Conservation (phyloP, 1,140 invertebrate genomes). For the Mizuhopecten yessoensis region DNA sequence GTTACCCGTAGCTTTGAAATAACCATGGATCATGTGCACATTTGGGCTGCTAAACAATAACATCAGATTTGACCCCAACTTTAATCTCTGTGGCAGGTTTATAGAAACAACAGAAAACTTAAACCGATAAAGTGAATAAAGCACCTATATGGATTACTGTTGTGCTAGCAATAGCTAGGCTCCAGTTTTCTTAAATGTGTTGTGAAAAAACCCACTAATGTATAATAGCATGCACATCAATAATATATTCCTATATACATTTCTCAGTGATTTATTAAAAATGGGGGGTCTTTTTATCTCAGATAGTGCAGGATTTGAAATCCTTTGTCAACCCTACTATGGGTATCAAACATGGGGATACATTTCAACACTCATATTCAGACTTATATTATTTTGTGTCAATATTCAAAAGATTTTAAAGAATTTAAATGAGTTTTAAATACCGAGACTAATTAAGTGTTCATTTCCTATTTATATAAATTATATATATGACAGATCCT, state of each 20-base stretch:
- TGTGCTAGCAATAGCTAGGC: neutral
- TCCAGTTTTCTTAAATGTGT: neutral
- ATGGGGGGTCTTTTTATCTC: neutral
- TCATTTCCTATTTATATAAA: no score
- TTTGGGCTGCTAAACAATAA: neutral
- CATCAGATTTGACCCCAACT: neutral
- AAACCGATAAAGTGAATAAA: conserved; percentile 20
- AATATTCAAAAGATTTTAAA: no score
- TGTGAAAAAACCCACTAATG: neutral
- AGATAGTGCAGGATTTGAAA: neutral
- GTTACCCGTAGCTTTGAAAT: neutral
- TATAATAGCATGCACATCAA: neutral
- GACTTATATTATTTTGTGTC: no score
- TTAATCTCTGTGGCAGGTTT: neutral
- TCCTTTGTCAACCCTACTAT: neutral
- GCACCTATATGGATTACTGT: neutral
- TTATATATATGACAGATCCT: no score
- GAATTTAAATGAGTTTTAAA: no score
- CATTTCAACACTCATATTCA: conserved; percentile 24
- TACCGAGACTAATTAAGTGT: no score
- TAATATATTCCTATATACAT: neutral
- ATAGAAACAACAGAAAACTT: conserved; percentile 20
- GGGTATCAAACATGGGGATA: neutral
- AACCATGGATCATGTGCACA: conserved; percentile 14
- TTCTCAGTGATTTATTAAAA: neutral